phyloP scores from a whole-genome alignment of 2,888 invertebrate genomes.

The Heliothis peltigera region DNA sequence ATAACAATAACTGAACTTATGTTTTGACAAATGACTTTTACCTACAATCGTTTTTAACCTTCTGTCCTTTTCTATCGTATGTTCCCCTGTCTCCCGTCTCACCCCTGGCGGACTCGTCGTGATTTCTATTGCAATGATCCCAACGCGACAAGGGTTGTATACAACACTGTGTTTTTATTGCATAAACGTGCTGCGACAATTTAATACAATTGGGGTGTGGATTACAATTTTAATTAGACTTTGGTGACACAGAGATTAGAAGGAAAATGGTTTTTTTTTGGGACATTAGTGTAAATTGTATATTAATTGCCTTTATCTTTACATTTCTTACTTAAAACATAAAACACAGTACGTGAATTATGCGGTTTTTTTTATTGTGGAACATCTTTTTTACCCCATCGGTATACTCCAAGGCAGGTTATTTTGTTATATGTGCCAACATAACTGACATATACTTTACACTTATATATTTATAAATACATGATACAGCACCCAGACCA shows the following conservation, averaged over 20 bases:
- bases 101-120: slow-evolving; percentile 35
- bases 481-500: too few relatives aligned
- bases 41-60: neutral
- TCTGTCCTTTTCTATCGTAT: slow-evolving; percentile 5
- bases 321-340: neutral
- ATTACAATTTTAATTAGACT: slow-evolving; percentile 58
- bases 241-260: slow-evolving; percentile 42
- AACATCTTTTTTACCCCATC: too few relatives aligned
- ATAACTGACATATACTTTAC: too few relatives aligned
- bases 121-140: slow-evolving; percentile 58
- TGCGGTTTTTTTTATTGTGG: too few relatives aligned
- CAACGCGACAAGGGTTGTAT: slow-evolving; percentile 44
- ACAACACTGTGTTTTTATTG: slow-evolving; percentile 63
- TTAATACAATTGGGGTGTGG: slow-evolving; percentile 56
- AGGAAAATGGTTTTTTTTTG: slow-evolving; percentile 24
- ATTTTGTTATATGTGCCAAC: too few relatives aligned
- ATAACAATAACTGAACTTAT: too few relatives aligned
- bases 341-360: too few relatives aligned
- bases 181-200: slow-evolving; percentile 62
- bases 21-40: neutral
- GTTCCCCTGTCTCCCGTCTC: slow-evolving; percentile 27
- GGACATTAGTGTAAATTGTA: slow-evolving; percentile 4
- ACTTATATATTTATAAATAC: too few relatives aligned
- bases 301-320: neutral
- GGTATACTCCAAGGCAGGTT: too few relatives aligned